Conservation (phyloP, 2,888 invertebrate genomes). For the Caenorhabditis doughertyi region DNA sequence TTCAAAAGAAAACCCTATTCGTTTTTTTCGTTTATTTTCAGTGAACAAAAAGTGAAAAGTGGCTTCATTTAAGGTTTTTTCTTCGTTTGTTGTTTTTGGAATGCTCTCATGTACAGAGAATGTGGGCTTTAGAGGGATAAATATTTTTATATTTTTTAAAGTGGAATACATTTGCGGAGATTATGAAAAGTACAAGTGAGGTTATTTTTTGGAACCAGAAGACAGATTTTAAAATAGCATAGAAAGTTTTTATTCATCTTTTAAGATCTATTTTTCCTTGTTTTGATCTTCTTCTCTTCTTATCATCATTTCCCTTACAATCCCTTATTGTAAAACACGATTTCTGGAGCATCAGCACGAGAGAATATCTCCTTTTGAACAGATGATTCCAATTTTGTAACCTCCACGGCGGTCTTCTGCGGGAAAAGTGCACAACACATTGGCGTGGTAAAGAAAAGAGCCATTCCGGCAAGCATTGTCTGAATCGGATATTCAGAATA, state of each 20-base stretch:
- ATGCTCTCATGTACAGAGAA: background rate
- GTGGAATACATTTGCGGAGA: no score
- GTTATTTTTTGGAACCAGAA: no score
- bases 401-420: conserved; percentile 87
- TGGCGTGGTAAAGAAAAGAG: conserved; percentile 94
- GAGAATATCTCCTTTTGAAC: conserved; percentile 87
- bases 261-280: no score
- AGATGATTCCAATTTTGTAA: conserved; percentile 87
- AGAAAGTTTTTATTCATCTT: background rate
- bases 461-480: conserved; percentile 78
- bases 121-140: no score
- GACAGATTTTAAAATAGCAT: no score
- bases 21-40: background rate
- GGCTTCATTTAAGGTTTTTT: background rate
- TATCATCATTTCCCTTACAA: conserved; percentile 85
- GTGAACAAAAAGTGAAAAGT: background rate
- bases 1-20: background rate
- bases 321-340: conserved; percentile 93
- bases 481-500: conserved; percentile 69
- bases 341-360: conserved; percentile 85
- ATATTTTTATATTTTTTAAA: no score
- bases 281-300: no score
- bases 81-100: background rate
- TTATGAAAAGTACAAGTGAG: no score
- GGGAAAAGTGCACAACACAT: conserved; percentile 95